Conservation (phyloP, 92 coral and sea anemone genomes). For the Chrysogorgia sp. region DNA sequence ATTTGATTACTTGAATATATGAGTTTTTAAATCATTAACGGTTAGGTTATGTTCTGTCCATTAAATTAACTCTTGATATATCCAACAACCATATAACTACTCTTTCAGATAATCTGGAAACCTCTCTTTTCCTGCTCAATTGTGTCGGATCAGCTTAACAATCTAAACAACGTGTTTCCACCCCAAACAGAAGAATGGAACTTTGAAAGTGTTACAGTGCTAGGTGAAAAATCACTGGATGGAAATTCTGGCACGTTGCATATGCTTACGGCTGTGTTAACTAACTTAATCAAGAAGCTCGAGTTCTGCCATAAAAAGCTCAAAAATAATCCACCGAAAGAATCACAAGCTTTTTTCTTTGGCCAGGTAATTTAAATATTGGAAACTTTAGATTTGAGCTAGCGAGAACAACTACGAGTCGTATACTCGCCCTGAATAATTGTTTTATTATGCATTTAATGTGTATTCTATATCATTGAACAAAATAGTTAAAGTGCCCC, state of each 20-base stretch:
- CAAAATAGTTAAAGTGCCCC: too few species aligned
- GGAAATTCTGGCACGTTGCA: conserved; percentile 49
- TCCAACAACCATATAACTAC: too few species aligned
- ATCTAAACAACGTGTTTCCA: conserved; percentile 37
- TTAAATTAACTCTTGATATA: too few species aligned
- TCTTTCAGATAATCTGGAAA: conserved; percentile 46
- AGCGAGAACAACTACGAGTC: not conserved
- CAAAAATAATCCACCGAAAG: conserved; percentile 56
- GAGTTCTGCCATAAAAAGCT: conserved; percentile 49
- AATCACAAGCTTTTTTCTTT: conserved; percentile 46
- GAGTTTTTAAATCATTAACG: not conserved
- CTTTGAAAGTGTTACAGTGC: not conserved
- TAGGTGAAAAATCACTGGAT: conserved; percentile 38
- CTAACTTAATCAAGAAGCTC: conserved; percentile 29
- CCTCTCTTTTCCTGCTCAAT: conserved; percentile 48
- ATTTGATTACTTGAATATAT: too few species aligned
- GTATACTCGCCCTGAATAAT: not conserved
- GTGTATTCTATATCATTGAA: too few species aligned
- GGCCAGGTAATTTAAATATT: conserved; percentile 35
- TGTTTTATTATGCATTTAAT: too few species aligned
- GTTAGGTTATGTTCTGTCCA: too few species aligned
- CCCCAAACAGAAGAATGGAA: not conserved
- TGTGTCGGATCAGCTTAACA: conserved; percentile 39
- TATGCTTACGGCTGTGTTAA: conserved; percentile 44
- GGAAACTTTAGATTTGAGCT: not conserved